These are phyloP conservation scores for Pyrocoelia pectoralis DNA, from an alignment of 2,888 invertebrate species.

Conservation along the genomic window DNA sequence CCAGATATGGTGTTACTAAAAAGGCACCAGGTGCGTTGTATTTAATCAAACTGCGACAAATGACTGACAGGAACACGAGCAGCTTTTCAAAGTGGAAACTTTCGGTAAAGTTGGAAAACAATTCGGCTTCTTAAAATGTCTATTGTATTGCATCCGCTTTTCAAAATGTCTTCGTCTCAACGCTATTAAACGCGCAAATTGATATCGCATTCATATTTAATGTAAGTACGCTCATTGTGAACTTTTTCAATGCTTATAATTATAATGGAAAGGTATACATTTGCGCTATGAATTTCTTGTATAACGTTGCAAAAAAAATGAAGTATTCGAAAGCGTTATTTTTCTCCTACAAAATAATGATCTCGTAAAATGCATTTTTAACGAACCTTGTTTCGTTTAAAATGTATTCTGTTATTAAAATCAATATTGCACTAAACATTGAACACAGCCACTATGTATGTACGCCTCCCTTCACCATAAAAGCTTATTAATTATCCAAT, in stretches of 20 bases:
- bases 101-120: conserved; percentile 13
- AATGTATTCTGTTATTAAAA: neutral
- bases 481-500: too few relatives aligned
- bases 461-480: too few relatives aligned
- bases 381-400: neutral
- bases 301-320: neutral
- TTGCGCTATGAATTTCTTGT: neutral
- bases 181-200: conserved; percentile 1
- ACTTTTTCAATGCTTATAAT: neutral
- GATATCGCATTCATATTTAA: conserved; percentile 2
- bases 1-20: conserved; percentile 12
- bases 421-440: neutral
- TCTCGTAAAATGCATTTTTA: neutral
- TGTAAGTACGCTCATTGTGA: conserved; percentile 2
- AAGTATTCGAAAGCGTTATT: neutral
- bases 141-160: conserved; percentile 9
- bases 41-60: conserved; percentile 29
- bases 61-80: conserved; percentile 27
- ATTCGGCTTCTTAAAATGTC: conserved; percentile 12
- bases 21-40: conserved; percentile 28
- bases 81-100: conserved; percentile 19
- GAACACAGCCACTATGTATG: neutral
- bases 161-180: neutral
- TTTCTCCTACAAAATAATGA: neutral
- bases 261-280: conserved; percentile 1